phyloP scores from a whole-genome alignment of 2,113 vertebrate species.

The Anseranas semipalmata region DNA sequence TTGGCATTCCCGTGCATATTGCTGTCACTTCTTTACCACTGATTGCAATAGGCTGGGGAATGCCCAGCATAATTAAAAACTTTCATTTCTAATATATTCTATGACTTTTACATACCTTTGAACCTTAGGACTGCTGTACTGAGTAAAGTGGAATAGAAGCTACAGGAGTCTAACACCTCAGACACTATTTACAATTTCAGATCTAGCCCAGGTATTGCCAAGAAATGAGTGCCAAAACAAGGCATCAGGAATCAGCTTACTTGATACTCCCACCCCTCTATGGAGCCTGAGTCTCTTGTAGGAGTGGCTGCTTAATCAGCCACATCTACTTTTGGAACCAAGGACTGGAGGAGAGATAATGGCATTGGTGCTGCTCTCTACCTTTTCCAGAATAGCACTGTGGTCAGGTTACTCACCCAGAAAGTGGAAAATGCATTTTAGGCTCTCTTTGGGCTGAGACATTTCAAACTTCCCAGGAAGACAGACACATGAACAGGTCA shows the following conservation, averaged over 20 bases:
- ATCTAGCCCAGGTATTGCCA: not conserved
- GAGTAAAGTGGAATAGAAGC: slow-evolving; percentile 17
- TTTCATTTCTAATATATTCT: slow-evolving; percentile 61
- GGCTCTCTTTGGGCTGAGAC: not conserved
- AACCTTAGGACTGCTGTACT: slow-evolving; percentile 47
- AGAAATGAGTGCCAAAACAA: not conserved
- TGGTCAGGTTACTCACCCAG: not conserved
- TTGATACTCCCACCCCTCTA: not conserved
- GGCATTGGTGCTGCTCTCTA: not conserved
- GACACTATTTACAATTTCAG: not conserved
- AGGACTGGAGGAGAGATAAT: not conserved
- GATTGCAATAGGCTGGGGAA: slow-evolving; percentile 55
- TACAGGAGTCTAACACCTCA: not conserved
- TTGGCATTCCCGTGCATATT: slow-evolving; percentile 57
- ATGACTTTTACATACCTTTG: slow-evolving; percentile 42
- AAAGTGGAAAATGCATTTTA: not conserved
- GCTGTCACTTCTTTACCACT: slow-evolving; percentile 55
- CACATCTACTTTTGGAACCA: not conserved
- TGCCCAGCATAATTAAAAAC: slow-evolving; percentile 71
- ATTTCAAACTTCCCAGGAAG: not conserved
- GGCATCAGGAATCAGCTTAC: not conserved
- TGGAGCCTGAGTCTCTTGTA: not conserved
- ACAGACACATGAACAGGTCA: not conserved
- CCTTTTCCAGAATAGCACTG: not conserved
- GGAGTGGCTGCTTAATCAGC: not conserved